A percentile compares a stretch with the other conserved stretches of the same genome.
Evolutionary conservation across 2,797 vertebrate genomes (phyloP).

Genomic region (Pogonophryne albipinna): DNA sequence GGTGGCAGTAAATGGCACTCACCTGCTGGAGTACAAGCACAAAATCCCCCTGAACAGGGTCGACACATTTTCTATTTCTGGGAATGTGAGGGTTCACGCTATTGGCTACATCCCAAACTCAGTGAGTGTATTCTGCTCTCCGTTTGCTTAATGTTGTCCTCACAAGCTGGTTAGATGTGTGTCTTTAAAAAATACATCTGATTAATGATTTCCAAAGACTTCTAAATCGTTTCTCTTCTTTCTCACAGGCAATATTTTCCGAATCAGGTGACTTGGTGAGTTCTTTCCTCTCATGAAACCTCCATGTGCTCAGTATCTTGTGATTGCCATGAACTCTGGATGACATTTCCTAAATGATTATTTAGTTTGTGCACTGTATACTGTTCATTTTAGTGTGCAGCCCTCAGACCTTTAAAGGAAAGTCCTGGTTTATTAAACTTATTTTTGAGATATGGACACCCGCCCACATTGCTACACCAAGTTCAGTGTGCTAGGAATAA

Average conservation of each 20-base stretch:
- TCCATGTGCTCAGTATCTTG: conserved; percentile 34
- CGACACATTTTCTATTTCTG: conserved; percentile 92
- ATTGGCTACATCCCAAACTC: conserved; percentile 89
- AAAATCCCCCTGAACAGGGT: conserved; percentile 88
- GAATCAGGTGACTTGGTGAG: conserved; percentile 88
- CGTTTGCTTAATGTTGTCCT: not conserved
- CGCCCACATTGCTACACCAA: not conserved
- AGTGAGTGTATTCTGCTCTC: conserved; percentile 77
- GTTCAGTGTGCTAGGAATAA: not conserved
- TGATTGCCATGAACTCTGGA: conserved; percentile 28
- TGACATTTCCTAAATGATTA: conserved; percentile 25
- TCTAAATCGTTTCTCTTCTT: not conserved
- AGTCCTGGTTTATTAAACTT: not conserved
- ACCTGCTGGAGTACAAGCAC: conserved; percentile 91
- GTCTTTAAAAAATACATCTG: not conserved
- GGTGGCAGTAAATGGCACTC: conserved; percentile 93
- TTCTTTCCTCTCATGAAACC: conserved; percentile 34
- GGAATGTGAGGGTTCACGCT: conserved; percentile 88
- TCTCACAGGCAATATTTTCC: conserved; percentile 82
- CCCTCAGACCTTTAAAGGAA: not conserved
- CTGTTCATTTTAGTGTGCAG: not conserved
- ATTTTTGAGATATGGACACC: not conserved
- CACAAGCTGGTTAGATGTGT: not conserved
- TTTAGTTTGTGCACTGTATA: conserved; percentile 14
- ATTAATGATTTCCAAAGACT: conserved; percentile 7